These are phyloP conservation scores for Apodemus sylvaticus DNA, from an alignment of 2,113 vertebrate species.

Conservation along the genomic window DNA sequence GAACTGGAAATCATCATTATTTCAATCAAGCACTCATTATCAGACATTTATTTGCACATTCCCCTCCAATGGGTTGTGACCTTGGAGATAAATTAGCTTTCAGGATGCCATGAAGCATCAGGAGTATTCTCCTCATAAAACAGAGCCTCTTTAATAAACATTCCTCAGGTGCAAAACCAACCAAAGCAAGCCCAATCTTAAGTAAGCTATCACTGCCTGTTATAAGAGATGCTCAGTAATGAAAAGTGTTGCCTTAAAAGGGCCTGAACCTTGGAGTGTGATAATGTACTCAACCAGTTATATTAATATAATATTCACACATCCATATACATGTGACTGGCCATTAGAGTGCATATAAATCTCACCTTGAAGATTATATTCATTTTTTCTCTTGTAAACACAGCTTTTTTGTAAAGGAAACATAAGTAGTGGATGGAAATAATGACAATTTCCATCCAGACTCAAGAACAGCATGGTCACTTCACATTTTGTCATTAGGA, in stretches of 20 bases:
- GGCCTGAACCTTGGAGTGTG: neutral
- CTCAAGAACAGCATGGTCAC: neutral
- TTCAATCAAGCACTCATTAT: conserved; percentile 53
- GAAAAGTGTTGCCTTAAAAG: conserved; percentile 20
- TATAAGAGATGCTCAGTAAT: neutral
- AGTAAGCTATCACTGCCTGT: conserved; percentile 46
- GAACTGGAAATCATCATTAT: conserved; percentile 51
- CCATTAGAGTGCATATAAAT: conserved; percentile 26
- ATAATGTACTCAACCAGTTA: neutral
- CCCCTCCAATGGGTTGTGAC: conserved; percentile 52
- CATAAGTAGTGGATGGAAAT: too few relatives aligned
- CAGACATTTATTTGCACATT: conserved; percentile 55
- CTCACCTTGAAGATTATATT: neutral
- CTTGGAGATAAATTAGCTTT: conserved; percentile 62
- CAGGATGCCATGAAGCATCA: conserved; percentile 44
- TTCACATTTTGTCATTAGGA: neutral
- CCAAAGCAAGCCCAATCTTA: conserved; percentile 47
- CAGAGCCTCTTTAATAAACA: conserved; percentile 50
- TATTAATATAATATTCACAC: neutral
- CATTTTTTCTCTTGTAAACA: conserved; percentile 27
- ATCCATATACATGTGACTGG: neutral
- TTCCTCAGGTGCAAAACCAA: conserved; percentile 36
- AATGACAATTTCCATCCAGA: neutral
- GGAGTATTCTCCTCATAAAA: conserved; percentile 47
- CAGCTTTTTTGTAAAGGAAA: neutral